These are phyloP conservation scores for Dryoscopus gambensis DNA, from an alignment of 2,113 vertebrate species.

Conservation along the genomic window DNA sequence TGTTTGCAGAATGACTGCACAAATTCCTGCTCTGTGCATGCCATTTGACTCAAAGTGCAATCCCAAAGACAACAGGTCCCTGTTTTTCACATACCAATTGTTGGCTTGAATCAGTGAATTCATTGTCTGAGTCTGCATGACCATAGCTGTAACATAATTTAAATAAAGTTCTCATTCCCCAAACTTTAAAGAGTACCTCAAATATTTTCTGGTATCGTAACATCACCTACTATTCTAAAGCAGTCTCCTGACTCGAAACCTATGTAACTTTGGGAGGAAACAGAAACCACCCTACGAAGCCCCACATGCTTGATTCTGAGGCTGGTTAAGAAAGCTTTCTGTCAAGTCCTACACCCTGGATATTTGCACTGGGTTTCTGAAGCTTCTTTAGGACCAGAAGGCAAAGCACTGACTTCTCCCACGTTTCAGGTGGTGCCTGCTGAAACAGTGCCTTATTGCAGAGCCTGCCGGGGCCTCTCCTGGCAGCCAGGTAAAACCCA, in stretches of 20 bases:
- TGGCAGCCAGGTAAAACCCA: background rate
- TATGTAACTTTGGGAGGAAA: background rate
- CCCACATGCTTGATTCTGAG: background rate
- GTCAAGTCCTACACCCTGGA: background rate
- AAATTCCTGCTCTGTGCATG: background rate
- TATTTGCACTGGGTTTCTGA: background rate
- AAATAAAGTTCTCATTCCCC: background rate
- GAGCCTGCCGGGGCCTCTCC: background rate
- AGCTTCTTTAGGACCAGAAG: background rate
- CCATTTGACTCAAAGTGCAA: background rate
- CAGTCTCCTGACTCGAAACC: background rate
- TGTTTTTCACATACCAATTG: background rate
- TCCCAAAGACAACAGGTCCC: background rate
- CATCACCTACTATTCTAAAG: background rate
- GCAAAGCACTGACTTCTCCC: background rate
- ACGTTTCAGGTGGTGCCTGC: background rate
- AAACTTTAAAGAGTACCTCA: background rate
- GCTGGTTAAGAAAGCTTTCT: background rate
- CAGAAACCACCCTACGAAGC: background rate
- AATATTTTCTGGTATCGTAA: background rate
- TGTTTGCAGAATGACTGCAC: background rate
- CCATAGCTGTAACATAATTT: background rate
- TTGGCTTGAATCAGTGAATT: background rate
- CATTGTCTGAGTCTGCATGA: background rate
- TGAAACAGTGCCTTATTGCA: background rate